phyloP scores from a whole-genome alignment of 2,113 vertebrate genomes.

The Apteryx owenii region DNA sequence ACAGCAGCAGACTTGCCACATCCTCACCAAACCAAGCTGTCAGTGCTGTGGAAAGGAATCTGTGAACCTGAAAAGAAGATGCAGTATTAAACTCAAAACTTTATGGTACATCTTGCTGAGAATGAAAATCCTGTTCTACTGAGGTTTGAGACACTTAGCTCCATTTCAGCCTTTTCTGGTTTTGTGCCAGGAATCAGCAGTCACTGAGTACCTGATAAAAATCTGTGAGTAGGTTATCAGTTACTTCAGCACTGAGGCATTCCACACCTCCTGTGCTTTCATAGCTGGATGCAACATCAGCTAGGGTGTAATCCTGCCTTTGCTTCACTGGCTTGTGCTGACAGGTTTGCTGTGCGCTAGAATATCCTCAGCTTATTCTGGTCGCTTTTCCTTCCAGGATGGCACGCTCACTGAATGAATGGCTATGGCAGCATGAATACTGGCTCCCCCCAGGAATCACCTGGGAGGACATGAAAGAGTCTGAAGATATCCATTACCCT shows the following conservation, averaged over 20 bases:
- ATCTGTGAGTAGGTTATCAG: background rate
- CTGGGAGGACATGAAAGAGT: slow-evolving; percentile 84
- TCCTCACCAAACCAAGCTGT: background rate
- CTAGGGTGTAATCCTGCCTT: background rate
- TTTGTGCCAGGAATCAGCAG: background rate
- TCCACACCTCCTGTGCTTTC: background rate
- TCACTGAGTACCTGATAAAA: background rate
- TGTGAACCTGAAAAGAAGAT: background rate
- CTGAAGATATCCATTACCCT: slow-evolving; percentile 76
- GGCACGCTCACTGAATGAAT: slow-evolving; percentile 81
- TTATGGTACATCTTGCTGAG: background rate
- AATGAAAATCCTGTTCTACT: background rate
- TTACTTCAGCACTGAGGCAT: background rate
- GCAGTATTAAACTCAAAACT: background rate
- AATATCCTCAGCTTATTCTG: background rate
- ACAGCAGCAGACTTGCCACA: rapidly evolving
- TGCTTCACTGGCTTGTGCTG: background rate
- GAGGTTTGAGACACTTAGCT: background rate
- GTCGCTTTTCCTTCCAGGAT: slow-evolving; percentile 73
- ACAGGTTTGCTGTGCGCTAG: background rate
- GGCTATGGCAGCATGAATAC: slow-evolving; percentile 86
- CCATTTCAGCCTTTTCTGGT: background rate
- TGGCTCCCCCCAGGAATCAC: slow-evolving; percentile 88
- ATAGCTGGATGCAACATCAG: background rate
- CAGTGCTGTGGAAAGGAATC: background rate